These are phyloP conservation scores for Ochropacha duplaris DNA, from an alignment of 2,888 invertebrate species.

Conservation along the genomic window DNA sequence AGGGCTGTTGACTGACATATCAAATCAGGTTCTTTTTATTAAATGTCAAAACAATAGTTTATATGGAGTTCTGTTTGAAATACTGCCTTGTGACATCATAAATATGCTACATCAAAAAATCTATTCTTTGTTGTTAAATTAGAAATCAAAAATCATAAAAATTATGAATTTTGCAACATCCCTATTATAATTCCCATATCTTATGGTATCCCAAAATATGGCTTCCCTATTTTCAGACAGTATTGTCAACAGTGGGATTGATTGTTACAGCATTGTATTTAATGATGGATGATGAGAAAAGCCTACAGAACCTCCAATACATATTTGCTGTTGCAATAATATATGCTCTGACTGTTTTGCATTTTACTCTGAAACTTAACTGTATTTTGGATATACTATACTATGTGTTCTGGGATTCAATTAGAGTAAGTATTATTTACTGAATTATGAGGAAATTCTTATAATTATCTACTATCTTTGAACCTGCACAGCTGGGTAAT, in stretches of 20 bases:
- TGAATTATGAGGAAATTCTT: no score
- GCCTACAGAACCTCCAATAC: conserved; percentile 26
- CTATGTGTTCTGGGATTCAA: conserved; percentile 42
- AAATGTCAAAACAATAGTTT: no score
- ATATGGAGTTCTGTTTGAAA: no score
- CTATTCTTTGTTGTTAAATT: no score
- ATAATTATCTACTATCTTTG: no score
- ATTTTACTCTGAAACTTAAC: conserved; percentile 39
- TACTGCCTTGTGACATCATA: no score
- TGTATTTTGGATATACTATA: conserved; percentile 31
- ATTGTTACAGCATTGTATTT: conserved; percentile 59
- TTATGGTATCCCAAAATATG: conserved; percentile 14
- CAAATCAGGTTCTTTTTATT: no score
- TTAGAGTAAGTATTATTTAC: conserved; percentile 47
- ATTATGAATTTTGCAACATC: no score
- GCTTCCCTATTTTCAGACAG: conserved; percentile 61
- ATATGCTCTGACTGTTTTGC: conserved; percentile 43
- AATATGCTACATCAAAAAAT: no score
- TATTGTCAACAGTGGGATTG: conserved; percentile 62
- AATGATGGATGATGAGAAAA: conserved; percentile 41
- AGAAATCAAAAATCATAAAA: no score
- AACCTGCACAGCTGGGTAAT: no score
- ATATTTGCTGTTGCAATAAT: conserved; percentile 31
- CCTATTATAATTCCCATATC: neutral
- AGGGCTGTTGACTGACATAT: no score